Conservation (phyloP, 2,888 invertebrate genomes). For the Arge pagana region DNA sequence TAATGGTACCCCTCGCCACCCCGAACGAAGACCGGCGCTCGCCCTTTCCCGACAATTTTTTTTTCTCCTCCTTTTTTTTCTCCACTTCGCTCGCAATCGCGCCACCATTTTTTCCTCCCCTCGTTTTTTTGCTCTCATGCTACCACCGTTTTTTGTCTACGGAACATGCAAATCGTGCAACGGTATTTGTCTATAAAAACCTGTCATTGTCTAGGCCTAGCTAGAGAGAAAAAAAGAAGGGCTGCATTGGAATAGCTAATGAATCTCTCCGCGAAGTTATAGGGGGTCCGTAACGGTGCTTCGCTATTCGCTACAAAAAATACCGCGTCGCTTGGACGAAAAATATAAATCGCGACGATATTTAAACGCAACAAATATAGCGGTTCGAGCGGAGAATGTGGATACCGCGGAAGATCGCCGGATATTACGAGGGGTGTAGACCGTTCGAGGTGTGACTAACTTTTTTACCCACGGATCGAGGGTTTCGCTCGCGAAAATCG, state of each 20-base stretch:
- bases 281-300: slow-evolving; percentile 14
- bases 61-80: slow-evolving; percentile 16
- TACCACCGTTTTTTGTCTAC: slow-evolving; percentile 31
- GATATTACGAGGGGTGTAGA: too few relatives aligned
- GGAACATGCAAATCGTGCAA: slow-evolving; percentile 45
- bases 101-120: neutral
- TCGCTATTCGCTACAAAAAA: slow-evolving; percentile 1
- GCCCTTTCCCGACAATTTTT: slow-evolving; percentile 25
- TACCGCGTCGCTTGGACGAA: too few relatives aligned
- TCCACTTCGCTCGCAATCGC: neutral
- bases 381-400: neutral
- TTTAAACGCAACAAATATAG: neutral
- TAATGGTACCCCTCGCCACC: slow-evolving; percentile 41
- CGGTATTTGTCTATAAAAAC: slow-evolving; percentile 46
- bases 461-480: too few relatives aligned
- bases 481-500: too few relatives aligned
- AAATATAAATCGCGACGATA: neutral
- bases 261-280: slow-evolving; percentile 34
- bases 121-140: neutral
- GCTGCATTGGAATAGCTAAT: slow-evolving; percentile 36
- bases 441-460: too few relatives aligned
- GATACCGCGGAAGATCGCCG: too few relatives aligned
- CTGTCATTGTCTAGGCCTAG: slow-evolving; percentile 32
- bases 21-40: neutral
- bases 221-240: slow-evolving; percentile 18